A percentile compares a stretch with the other conserved stretches of the same genome.
Evolutionary conservation across 35 echinoderm and acorn worm species (phyloP).

Genomic region (Acanthaster planci): DNA sequence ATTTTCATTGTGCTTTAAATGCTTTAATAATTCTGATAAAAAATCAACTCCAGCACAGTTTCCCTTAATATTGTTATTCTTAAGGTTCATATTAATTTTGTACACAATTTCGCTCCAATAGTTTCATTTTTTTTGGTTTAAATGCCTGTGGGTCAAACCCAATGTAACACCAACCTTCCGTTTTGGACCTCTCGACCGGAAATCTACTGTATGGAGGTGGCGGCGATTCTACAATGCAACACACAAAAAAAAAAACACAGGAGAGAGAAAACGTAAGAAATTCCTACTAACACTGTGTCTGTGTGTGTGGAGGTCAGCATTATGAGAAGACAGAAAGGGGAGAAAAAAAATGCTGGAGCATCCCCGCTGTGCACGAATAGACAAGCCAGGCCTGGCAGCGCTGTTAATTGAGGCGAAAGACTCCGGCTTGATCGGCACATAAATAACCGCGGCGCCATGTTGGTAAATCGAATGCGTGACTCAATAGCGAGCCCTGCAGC

Average conservation of each 20-base stretch:
- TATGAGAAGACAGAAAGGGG: neutral
- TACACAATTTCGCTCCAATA: too few relatives aligned
- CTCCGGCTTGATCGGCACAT: conserved; percentile 45
- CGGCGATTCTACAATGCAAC: conserved; percentile 76
- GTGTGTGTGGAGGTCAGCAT: conserved; percentile 30
- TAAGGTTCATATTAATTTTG: too few relatives aligned
- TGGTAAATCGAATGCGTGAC: conserved; percentile 65
- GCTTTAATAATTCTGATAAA: too few relatives aligned
- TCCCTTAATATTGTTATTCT: too few relatives aligned
- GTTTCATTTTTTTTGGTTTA: too few relatives aligned
- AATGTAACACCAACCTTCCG: conserved; percentile 59
- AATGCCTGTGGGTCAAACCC: too few relatives aligned
- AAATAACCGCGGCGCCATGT: conserved; percentile 75
- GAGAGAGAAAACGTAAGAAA: conserved; percentile 16
- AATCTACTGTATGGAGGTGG: conserved; percentile 94
- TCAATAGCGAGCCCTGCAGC: conserved; percentile 58
- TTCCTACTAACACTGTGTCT: neutral
- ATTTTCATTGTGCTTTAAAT: too few relatives aligned
- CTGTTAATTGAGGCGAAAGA: conserved; percentile 59
- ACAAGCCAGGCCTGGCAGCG: neutral
- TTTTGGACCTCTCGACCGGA: conserved; percentile 80
- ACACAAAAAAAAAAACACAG: conserved; percentile 40
- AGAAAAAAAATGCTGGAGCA: neutral
- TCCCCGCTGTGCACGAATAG: conserved; percentile 17
- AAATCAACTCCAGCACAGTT: too few relatives aligned